phyloP scores from a whole-genome alignment of 2,797 vertebrate species.

The Sebastes dallii region DNA sequence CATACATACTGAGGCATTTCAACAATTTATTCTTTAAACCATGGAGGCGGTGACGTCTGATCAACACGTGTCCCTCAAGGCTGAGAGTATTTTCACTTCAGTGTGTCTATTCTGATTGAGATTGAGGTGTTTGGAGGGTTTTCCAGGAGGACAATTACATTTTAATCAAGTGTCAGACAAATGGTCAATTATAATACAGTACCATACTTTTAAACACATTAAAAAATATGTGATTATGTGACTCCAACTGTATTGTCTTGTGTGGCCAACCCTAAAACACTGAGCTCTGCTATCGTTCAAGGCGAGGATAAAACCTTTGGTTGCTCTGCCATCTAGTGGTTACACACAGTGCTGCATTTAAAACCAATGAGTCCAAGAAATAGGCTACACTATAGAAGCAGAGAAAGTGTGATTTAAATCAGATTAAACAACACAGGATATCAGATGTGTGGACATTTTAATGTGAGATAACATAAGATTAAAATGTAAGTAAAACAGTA shows the following conservation, averaged over 20 bases:
- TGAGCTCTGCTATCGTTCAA: not conserved
- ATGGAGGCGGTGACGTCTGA: not conserved
- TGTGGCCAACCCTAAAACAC: not conserved
- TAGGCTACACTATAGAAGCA: not conserved
- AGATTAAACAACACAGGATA: not conserved
- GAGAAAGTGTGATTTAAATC: not conserved
- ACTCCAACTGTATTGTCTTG: not conserved
- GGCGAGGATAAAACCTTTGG: not conserved
- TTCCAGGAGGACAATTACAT: not conserved
- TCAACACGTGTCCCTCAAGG: not conserved
- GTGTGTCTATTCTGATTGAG: not conserved
- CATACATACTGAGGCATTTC: slow-evolving; percentile 17
- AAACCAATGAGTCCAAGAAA: not conserved
- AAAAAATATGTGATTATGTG: not conserved
- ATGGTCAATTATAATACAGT: not conserved
- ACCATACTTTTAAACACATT: not conserved
- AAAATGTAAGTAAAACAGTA: not conserved
- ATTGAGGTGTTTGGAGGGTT: not conserved
- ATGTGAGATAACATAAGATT: not conserved
- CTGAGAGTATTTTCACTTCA: not conserved
- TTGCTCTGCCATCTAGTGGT: slow-evolving; percentile 62
- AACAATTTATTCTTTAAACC: not conserved
- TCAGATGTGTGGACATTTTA: not conserved
- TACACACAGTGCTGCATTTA: not conserved
- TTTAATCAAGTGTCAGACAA: not conserved